Evolutionary conservation across 1,140 invertebrate species (phyloP).

Genomic region (Polypedilum vanderplanki): DNA sequence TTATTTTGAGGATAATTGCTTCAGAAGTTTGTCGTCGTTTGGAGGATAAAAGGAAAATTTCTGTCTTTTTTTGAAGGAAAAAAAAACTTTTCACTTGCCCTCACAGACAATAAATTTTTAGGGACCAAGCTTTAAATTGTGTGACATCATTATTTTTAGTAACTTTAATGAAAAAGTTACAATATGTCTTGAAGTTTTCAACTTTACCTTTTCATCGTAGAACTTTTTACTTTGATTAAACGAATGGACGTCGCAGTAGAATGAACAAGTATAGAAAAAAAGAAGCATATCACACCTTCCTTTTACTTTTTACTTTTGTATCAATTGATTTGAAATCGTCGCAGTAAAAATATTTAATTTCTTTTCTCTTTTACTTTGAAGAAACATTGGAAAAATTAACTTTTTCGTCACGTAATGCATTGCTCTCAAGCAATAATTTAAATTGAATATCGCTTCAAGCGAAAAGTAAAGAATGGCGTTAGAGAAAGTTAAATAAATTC

Average conservation of each 20-base stretch:
- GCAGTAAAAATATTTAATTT: not conserved
- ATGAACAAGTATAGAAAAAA: not conserved
- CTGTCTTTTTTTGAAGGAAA: not conserved
- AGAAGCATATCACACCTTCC: not conserved
- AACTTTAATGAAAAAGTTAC: not conserved
- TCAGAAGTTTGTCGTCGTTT: slow-evolving; percentile 11
- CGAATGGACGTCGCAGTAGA: not conserved
- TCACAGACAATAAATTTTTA: not conserved
- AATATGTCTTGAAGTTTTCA: not conserved
- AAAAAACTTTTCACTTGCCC: slow-evolving; percentile 12
- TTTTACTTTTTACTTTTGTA: no score
- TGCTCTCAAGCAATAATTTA: slow-evolving; percentile 2
- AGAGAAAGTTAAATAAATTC: not conserved
- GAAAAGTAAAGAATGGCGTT: not conserved
- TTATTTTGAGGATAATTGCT: slow-evolving; percentile 19
- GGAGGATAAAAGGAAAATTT: not conserved
- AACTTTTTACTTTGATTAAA: slow-evolving; percentile 4
- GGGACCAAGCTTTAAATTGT: not conserved
- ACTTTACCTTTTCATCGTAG: not conserved
- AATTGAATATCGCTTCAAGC: slow-evolving; percentile 12
- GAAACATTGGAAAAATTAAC: not conserved
- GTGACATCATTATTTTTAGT: not conserved
- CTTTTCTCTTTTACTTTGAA: not conserved
- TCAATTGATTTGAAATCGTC: not conserved
- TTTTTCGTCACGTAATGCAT: not conserved